Conservation (phyloP, 2,113 vertebrate genomes). For the Parotia lawesii region DNA sequence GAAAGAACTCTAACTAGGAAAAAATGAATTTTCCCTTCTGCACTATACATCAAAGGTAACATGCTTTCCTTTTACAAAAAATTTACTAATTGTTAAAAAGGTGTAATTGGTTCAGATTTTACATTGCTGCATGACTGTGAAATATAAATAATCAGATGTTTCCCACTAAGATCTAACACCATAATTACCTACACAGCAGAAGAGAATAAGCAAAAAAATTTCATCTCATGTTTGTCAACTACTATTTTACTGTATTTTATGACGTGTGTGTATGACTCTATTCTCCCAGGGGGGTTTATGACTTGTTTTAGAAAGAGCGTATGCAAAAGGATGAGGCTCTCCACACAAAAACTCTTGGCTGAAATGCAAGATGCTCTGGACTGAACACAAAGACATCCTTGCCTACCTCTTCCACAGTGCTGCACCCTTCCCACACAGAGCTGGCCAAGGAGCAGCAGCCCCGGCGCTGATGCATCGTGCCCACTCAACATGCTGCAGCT, state of each 20-base stretch:
- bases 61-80: background rate
- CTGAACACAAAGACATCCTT: background rate
- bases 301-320: constrained; percentile 3
- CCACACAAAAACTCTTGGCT: background rate
- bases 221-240: background rate
- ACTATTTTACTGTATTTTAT: constrained; percentile 21
- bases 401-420: background rate
- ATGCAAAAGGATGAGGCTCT: background rate
- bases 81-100: background rate
- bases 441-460: background rate
- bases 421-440: background rate
- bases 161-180: background rate
- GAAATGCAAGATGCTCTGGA: background rate
- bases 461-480: background rate
- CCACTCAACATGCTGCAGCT: background rate
- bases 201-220: background rate
- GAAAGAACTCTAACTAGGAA: background rate
- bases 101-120: background rate
- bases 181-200: background rate
- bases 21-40: background rate
- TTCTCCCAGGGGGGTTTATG: background rate
- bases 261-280: background rate
- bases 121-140: background rate
- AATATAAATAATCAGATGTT: background rate
- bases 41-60: background rate